Percentiles rank a stretch among this genome's conserved stretches.
These are phyloP conservation scores for Rhopalosiphum nymphaeae DNA, from an alignment of 2,888 invertebrate genomes.

Conservation along the genomic window DNA sequence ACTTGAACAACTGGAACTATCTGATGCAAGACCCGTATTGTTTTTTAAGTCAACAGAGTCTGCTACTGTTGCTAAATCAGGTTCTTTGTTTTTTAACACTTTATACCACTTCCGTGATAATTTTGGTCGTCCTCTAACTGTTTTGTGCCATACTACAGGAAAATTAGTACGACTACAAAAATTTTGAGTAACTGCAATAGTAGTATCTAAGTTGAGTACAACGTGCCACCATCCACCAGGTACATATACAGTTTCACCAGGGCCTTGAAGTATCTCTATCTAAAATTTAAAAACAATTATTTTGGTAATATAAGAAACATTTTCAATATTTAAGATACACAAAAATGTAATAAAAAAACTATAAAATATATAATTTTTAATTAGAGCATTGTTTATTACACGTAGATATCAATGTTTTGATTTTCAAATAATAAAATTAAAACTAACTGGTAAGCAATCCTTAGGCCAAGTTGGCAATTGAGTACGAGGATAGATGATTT, in stretches of 20 bases:
- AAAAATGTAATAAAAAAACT: neutral
- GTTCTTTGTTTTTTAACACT: conserved; percentile 77
- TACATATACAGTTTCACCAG: conserved; percentile 98
- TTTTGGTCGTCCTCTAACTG: conserved; percentile 94
- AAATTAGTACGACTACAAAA: conserved; percentile 97
- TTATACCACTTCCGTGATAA: conserved; percentile 91
- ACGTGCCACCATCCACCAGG: conserved; percentile 99
- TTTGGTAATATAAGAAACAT: neutral
- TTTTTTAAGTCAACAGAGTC: conserved; percentile 87
- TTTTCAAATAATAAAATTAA: neutral
- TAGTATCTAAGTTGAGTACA: conserved; percentile 94
- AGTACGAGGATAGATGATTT: conserved; percentile 92
- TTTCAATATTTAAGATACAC: neutral
- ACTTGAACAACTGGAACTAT: conserved; percentile 88
- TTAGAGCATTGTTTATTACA: neutral
- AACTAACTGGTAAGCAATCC: conserved; percentile 85
- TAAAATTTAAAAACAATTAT: conserved; percentile 70
- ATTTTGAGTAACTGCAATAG: conserved; percentile 98
- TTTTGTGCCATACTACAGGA: conserved; percentile 98
- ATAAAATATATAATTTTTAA: neutral
- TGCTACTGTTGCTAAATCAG: conserved; percentile 83
- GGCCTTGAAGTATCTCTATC: conserved; percentile 93
- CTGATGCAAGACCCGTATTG: conserved; percentile 92
- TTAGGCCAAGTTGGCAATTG: conserved; percentile 90
- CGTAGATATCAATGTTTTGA: neutral